phyloP scores from a whole-genome alignment of 2,888 invertebrate genomes.

The Sylvicola fuscatus region DNA sequence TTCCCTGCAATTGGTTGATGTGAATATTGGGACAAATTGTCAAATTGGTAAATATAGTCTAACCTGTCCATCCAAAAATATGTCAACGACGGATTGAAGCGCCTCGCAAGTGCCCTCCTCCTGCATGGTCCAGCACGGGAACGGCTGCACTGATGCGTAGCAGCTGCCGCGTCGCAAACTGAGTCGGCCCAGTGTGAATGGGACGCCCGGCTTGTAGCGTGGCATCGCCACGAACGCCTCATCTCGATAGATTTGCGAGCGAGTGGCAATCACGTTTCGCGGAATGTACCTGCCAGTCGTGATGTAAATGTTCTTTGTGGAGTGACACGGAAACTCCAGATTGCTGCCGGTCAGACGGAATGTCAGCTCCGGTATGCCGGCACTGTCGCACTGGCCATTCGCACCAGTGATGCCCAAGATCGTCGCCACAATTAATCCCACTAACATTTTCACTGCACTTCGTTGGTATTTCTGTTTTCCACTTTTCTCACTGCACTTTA shows the following conservation, averaged over 20 bases:
- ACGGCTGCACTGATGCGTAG: constrained; percentile 32
- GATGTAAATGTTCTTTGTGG: constrained; percentile 33
- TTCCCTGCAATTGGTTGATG: constrained; percentile 26
- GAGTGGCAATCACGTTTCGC: constrained; percentile 37
- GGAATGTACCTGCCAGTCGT: constrained; percentile 32
- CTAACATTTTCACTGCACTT: too few relatives aligned
- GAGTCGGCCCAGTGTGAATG: constrained; percentile 40
- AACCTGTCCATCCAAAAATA: constrained; percentile 28
- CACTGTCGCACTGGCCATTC: constrained; percentile 4
- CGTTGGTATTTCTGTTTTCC: too few relatives aligned
- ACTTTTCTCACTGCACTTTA: too few relatives aligned
- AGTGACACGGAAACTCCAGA: constrained; percentile 29
- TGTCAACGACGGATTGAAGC: constrained; percentile 49
- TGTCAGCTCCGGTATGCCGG: constrained; percentile 5
- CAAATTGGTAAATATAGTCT: not conserved
- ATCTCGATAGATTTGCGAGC: constrained; percentile 33
- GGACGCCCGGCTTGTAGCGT: constrained; percentile 37
- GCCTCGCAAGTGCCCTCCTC: constrained; percentile 39
- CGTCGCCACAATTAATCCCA: too few relatives aligned
- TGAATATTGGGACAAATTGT: not conserved
- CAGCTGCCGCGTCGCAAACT: constrained; percentile 27
- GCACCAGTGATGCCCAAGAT: not conserved
- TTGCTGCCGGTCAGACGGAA: constrained; percentile 27
- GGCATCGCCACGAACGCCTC: constrained; percentile 34
- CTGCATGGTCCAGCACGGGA: constrained; percentile 40